Percentiles rank a stretch among this genome's conserved stretches.
Evolutionary conservation across 2,113 vertebrate genomes (phyloP).

Genomic region (Perca flavescens): DNA sequence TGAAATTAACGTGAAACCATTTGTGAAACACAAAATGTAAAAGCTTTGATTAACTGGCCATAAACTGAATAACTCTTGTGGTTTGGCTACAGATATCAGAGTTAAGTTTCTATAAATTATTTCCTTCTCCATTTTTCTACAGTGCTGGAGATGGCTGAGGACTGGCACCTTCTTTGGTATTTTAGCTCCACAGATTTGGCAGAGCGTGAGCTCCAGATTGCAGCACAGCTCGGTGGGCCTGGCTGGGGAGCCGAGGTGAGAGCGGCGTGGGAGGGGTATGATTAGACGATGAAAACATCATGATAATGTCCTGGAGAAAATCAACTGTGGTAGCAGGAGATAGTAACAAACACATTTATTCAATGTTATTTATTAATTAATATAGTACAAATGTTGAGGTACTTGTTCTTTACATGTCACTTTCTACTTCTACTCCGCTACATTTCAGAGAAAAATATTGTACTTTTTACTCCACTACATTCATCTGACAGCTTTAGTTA

Average conservation of each 20-base stretch:
- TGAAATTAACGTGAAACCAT: too few species aligned
- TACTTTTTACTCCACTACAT: too few species aligned
- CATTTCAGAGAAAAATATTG: too few species aligned
- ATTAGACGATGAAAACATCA: neutral
- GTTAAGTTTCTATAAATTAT: too few species aligned
- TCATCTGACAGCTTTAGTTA: too few species aligned
- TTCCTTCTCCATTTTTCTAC: neutral
- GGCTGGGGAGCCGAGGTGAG: slow-evolving; percentile 37
- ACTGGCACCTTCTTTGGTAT: neutral
- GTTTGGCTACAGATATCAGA: neutral
- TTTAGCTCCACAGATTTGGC: slow-evolving; percentile 42
- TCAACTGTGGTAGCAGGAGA: neutral
- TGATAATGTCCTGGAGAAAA: neutral
- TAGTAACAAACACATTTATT: neutral
- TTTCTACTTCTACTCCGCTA: too few species aligned
- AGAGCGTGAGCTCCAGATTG: slow-evolving; percentile 63
- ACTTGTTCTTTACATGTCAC: too few species aligned
- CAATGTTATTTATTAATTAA: too few species aligned
- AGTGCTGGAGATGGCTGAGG: neutral
- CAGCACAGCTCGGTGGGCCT: slow-evolving; percentile 56
- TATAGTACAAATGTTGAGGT: too few species aligned
- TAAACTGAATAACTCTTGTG: neutral
- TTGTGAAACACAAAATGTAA: neutral
- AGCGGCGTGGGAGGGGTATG: slow-evolving; percentile 41
- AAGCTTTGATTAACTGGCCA: neutral